A percentile compares a stretch with the other conserved stretches of the same genome.
Conservation (phyloP, 2,113 vertebrate species). For the Microtus pennsylvanicus region DNA sequence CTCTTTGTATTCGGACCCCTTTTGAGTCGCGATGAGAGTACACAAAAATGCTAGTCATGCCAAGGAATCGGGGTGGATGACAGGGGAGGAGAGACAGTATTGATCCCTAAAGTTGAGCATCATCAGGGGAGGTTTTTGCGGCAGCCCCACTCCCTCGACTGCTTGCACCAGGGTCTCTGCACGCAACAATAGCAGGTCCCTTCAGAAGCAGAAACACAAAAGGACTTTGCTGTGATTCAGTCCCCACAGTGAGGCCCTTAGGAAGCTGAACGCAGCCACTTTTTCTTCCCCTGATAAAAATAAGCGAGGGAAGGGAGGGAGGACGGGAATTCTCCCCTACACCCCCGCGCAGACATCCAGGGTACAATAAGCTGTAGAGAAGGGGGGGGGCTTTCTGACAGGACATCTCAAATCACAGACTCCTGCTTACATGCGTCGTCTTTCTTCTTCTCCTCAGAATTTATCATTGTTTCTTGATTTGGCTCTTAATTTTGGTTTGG, state of each 20-base stretch:
- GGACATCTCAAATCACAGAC: conserved; percentile 73
- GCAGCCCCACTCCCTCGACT: conserved; percentile 46
- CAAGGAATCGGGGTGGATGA: conserved; percentile 79
- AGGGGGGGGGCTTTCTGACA: conserved; percentile 45
- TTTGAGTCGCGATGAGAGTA: conserved; percentile 70
- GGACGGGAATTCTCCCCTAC: conserved; percentile 48
- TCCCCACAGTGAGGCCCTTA: conserved; percentile 87
- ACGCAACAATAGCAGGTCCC: conserved; percentile 86
- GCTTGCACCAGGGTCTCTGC: conserved; percentile 79
- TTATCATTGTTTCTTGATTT: conserved; percentile 71
- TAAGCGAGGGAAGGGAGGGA: conserved; percentile 53
- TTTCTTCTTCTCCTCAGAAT: conserved; percentile 67
- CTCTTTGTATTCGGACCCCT: conserved; percentile 74
- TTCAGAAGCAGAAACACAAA: conserved; percentile 86
- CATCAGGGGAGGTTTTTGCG: conserved; percentile 76
- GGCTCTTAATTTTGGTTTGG: conserved; percentile 79
- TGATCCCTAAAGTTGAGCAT: conserved; percentile 77
- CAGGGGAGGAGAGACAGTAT: conserved; percentile 77
- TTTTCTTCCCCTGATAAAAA: conserved; percentile 82
- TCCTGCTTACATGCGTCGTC: conserved; percentile 38
- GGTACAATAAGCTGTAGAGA: conserved; percentile 46
- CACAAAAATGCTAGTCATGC: conserved; percentile 77
- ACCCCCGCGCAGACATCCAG: conserved; percentile 28
- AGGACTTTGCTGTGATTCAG: conserved; percentile 87
- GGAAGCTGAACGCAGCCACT: conserved; percentile 87